phyloP scores from a whole-genome alignment of 2,113 vertebrate genomes.

The Psophia crepitans region DNA sequence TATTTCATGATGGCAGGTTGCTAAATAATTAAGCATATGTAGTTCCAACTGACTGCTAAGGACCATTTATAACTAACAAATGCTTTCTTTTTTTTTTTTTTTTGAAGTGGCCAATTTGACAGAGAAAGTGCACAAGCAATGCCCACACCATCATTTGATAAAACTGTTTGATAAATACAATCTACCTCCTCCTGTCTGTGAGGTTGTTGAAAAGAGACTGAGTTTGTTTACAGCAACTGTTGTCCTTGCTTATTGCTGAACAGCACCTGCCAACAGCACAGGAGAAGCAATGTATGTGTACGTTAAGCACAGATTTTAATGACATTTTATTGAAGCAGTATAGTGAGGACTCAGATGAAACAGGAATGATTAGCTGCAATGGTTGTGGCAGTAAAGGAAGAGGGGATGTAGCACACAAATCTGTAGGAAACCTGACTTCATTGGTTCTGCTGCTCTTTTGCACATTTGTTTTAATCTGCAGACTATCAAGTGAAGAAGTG shows the following conservation, averaged over 20 bases:
- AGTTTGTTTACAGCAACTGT: neutral
- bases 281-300: neutral
- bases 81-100: neutral
- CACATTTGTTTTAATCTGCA: neutral
- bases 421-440: neutral
- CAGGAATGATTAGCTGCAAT: neutral
- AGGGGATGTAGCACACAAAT: neutral
- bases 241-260: neutral
- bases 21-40: neutral
- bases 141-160: neutral
- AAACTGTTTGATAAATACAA: neutral
- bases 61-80: neutral
- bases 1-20: neutral
- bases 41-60: neutral
- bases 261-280: rapidly evolving
- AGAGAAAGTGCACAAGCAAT: neutral
- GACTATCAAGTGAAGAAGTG: neutral
- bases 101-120: neutral
- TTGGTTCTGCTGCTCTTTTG: neutral
- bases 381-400: neutral
- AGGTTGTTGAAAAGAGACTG: neutral
- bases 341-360: neutral
- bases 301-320: neutral
- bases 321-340: neutral
- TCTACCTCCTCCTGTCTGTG: neutral